phyloP scores from a whole-genome alignment of 2,113 vertebrate species.

The Chionis minor region DNA sequence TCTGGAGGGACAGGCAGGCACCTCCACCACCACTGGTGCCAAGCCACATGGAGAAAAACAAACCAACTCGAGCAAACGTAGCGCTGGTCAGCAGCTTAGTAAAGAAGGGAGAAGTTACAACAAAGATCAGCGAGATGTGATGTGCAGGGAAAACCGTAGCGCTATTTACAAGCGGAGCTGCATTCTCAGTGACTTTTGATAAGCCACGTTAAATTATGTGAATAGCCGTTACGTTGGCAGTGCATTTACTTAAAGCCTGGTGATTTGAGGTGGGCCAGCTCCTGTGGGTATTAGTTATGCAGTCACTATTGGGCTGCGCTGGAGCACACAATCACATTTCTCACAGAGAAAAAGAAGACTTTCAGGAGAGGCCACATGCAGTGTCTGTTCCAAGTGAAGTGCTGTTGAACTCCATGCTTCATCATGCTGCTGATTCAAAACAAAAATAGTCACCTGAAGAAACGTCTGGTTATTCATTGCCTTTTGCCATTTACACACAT shows the following conservation, averaged over 20 bases:
- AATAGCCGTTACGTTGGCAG: neutral
- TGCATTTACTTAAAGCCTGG: neutral
- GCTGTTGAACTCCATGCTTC: neutral
- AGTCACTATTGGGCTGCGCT: neutral
- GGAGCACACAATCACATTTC: neutral
- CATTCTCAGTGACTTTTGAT: neutral
- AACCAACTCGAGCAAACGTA: neutral
- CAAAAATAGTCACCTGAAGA: neutral
- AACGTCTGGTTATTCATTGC: neutral
- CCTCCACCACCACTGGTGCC: neutral
- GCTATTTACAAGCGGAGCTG: neutral
- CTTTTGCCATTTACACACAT: neutral
- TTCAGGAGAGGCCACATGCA: neutral
- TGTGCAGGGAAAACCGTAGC: neutral
- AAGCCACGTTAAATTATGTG: fast-evolving
- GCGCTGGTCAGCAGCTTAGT: neutral
- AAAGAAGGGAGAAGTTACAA: neutral
- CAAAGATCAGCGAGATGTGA: neutral
- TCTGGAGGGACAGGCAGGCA: neutral
- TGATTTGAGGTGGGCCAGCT: neutral
- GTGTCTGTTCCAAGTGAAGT: neutral
- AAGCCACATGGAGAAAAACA: neutral
- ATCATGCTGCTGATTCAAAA: neutral
- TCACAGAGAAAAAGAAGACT: neutral
- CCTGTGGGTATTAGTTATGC: neutral